phyloP scores from a whole-genome alignment of 2,888 invertebrate species.

The Orthosia gracilis region DNA sequence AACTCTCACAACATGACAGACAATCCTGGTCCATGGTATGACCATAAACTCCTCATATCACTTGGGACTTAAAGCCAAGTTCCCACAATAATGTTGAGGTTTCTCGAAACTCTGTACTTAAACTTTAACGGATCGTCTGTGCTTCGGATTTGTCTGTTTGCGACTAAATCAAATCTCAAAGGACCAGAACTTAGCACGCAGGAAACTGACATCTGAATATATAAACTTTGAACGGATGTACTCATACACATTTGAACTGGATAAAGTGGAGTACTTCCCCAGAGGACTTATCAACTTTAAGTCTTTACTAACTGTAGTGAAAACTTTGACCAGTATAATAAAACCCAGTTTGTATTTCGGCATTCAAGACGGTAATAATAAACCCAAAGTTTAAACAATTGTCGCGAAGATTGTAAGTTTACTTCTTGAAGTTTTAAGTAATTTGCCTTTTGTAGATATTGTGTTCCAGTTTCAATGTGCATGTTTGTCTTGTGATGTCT shows the following conservation, averaged over 20 bases:
- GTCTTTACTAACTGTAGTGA: neutral
- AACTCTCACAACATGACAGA: too few relatives aligned
- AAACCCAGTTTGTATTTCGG: neutral
- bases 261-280: slow-evolving; percentile 3
- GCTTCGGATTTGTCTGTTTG: neutral
- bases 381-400: neutral
- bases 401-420: neutral
- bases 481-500: too few relatives aligned
- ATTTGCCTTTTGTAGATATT: neutral
- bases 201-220: neutral
- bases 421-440: slow-evolving; percentile 3
- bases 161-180: neutral
- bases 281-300: neutral
- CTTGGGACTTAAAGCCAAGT: neutral
- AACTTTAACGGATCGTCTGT: neutral
- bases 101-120: neutral
- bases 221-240: neutral
- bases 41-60: neutral
- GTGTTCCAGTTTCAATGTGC: neutral
- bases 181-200: neutral
- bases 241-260: neutral
- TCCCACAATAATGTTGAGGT: neutral
- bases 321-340: slow-evolving; percentile 12
- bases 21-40: too few relatives aligned
- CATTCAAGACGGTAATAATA: neutral